Conservation (phyloP, 2,113 vertebrate genomes). For the western clawed frog (Xenopus tropicalis) region UCB_Xtro_10.0 CM004443.2:153362001-153362500, state of each 20-base stretch:
- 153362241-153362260: slow-evolving; percentile 19
- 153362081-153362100: no score
- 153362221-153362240: background rate
- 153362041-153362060: no score
- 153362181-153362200: no score
- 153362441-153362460: slow-evolving; percentile 56
- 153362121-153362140: no score
- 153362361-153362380: background rate
- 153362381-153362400: fast-evolving
- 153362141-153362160: no score
- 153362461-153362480: background rate
- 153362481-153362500: slow-evolving; percentile 26
- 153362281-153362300: fast-evolving
- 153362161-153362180: no score
- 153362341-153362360: fast-evolving
- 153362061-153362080: no score
- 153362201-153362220: no score
- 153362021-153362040: no score
- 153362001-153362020: no score
- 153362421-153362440: slow-evolving; percentile 47
- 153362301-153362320: slow-evolving; percentile 50
- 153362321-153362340: slow-evolving; percentile 36
- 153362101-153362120: no score
- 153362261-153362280: background rate
- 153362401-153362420: slow-evolving; percentile 34